Base-by-base conservation (phyloP, 2,113 vertebrate genomes). In the Caranx melampygus region DNA sequence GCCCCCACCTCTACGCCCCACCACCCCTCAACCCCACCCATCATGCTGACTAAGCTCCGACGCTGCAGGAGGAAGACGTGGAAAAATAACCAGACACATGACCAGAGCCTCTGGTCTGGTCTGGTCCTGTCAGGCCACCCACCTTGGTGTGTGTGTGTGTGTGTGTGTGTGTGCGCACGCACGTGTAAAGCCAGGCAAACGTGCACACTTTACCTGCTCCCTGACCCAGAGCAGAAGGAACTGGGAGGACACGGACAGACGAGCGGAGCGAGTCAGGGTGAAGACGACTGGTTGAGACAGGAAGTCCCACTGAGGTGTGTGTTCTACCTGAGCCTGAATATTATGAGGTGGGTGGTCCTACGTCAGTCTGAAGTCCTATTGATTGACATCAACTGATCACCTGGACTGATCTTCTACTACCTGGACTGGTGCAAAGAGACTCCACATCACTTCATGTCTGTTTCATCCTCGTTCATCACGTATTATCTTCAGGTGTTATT, bases 211-310 rank as follows among this genome's bases (percentile, higher is more conserved):
- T 74, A 61, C 74, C 67, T 76, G 55, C 63, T 81, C 72, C 34
- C 35, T 81, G 72, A 77, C 72, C 75, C 64, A 62, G 47, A 87
- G 79, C 33, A 18, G 33, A 44, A 65, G 42, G 5, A 45, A 15
- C 20, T 68, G 34, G 6, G 34, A 26, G 37, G 33, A 31, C 26
- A 51, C 40, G 47, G 71, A 13, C 5, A 18, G 54, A 55, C 47
- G 31, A 62, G 71, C 63, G 55, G 40, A 86, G 75, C 33, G 20
- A 11, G 20, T 12, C 4, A 13, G 57, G 42, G 10, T 21, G 78
- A 73, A 58, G 52, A 35, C 60, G 44, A 86, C 72, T 26, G 18
- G 54, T 52, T 72, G 55, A 61, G 85, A 86, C 81, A 82, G 45
- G 49, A 74, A 11, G 33, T 78, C 78, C 60, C 68, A 67, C 84